These are phyloP conservation scores for Listronotus bonariensis DNA, from an alignment of 1,140 invertebrate genomes.

Conservation along the genomic window DNA sequence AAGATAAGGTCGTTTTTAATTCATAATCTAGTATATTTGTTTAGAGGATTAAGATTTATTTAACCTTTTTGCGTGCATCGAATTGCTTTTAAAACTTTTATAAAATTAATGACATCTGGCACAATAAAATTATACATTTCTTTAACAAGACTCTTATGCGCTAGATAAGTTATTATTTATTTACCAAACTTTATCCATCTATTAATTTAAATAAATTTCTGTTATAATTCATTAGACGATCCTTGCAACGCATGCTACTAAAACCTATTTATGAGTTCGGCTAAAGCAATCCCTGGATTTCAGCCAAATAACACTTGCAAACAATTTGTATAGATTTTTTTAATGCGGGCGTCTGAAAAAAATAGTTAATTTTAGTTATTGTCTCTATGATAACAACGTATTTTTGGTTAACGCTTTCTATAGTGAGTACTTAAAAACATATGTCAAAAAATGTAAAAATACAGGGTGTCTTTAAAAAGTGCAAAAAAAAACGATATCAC, in stretches of 20 bases:
- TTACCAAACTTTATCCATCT: neutral
- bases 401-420: neutral
- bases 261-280: constrained; percentile 40
- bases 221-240: constrained; percentile 9
- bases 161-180: neutral
- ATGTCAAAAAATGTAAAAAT: too few relatives aligned
- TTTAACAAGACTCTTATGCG: neutral
- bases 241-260: constrained; percentile 17
- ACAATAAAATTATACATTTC: too few relatives aligned
- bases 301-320: constrained; percentile 37
- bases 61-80: too few relatives aligned
- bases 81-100: too few relatives aligned
- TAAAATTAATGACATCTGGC: too few relatives aligned
- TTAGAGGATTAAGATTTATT: too few relatives aligned
- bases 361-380: constrained; percentile 38
- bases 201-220: neutral
- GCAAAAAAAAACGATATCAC: too few relatives aligned
- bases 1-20: too few relatives aligned
- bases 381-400: neutral
- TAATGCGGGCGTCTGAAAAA: constrained; percentile 25
- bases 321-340: constrained; percentile 34
- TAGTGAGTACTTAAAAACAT: too few relatives aligned
- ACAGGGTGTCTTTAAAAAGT: too few relatives aligned
- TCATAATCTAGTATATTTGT: too few relatives aligned
- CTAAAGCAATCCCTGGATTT: constrained; percentile 35